These are phyloP conservation scores for Nothura maculosa DNA, from an alignment of 2,797 vertebrate species.

Conservation along the genomic window DNA sequence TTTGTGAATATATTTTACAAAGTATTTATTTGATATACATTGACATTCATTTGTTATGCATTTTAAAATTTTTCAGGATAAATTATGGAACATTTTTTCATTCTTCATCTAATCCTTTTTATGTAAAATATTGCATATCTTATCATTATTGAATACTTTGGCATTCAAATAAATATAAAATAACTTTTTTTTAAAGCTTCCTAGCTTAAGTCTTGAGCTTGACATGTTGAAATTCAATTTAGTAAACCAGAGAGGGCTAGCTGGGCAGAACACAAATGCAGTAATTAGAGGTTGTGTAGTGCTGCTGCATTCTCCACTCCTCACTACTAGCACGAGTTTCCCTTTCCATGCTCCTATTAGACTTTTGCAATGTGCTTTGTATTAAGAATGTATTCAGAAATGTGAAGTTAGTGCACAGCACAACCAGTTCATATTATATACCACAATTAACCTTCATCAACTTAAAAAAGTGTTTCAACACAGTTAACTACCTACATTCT, in stretches of 20 bases:
- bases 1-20: background rate
- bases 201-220: background rate
- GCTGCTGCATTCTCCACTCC: fast-evolving
- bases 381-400: background rate
- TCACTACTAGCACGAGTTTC: background rate
- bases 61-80: background rate
- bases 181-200: constrained; percentile 15
- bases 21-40: background rate
- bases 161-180: constrained; percentile 30
- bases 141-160: background rate
- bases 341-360: background rate
- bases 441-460: background rate
- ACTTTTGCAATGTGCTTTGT: background rate
- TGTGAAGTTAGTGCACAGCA: background rate
- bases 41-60: background rate
- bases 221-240: constrained; percentile 20
- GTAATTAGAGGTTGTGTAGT: fast-evolving
- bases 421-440: background rate
- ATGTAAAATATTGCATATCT: constrained; percentile 7
- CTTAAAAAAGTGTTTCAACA: background rate
- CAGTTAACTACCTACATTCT: background rate
- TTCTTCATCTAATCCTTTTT: background rate
- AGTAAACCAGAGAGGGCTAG: background rate
- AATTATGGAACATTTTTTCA: background rate
- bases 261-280: background rate